Percentiles rank a stretch among this genome's conserved stretches.
phyloP scores from a whole-genome alignment of 2,888 invertebrate genomes.

The Ophion slaviceki region DNA sequence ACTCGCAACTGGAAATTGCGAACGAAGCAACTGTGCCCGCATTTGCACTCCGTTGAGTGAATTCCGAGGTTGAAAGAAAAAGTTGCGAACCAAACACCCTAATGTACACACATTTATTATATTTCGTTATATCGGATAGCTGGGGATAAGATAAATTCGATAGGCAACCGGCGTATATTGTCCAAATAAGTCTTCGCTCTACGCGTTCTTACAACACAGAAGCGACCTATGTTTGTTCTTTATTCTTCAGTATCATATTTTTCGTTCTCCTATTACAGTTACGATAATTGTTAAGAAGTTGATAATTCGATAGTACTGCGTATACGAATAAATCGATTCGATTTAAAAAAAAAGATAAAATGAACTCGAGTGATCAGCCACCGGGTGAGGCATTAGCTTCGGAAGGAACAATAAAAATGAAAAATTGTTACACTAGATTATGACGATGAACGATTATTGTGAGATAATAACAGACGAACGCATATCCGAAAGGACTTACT shows the following conservation, averaged over 20 bases:
- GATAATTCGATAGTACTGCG: constrained; percentile 61
- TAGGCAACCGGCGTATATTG: constrained; percentile 52
- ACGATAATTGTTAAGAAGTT: constrained; percentile 62
- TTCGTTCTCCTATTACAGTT: constrained; percentile 66
- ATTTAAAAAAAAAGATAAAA: constrained; percentile 20
- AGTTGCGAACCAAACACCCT: constrained; percentile 17
- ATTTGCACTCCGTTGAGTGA: too few relatives aligned
- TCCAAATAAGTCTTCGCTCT: constrained; percentile 59
- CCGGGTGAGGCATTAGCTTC: constrained; percentile 38
- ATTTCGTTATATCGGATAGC: constrained; percentile 24
- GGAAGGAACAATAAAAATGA: constrained; percentile 6
- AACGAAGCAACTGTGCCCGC: too few relatives aligned
- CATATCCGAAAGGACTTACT: constrained; percentile 34
- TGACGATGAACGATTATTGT: constrained; percentile 42
- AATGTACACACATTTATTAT: constrained; percentile 39
- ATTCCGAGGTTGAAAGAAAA: background rate
- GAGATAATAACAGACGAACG: constrained; percentile 32
- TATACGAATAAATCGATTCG: constrained; percentile 48
- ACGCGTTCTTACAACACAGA: constrained; percentile 67
- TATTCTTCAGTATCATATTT: constrained; percentile 60
- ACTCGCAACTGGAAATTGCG: too few relatives aligned
- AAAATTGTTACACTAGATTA: constrained; percentile 36
- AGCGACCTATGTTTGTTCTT: constrained; percentile 66
- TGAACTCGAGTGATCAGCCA: constrained; percentile 61
- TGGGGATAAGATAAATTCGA: constrained; percentile 15